A percentile compares a stretch with the other conserved stretches of the same genome.
phyloP scores from a whole-genome alignment of 2,888 invertebrate genomes.

The Lysandra bellargus region DNA sequence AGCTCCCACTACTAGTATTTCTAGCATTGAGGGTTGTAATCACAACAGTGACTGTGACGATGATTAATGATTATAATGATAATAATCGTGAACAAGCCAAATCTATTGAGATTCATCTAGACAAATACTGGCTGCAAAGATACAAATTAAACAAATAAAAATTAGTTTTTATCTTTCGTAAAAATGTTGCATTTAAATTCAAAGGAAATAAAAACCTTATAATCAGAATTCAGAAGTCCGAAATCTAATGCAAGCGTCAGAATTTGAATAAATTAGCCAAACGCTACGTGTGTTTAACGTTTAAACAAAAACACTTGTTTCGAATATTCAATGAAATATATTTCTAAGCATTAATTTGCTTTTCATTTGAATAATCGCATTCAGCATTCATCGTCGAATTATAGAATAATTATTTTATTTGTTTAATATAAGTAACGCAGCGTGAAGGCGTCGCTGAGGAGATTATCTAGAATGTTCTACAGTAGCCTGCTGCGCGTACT shows the following conservation, averaged over 20 bases:
- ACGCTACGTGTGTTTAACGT: background rate
- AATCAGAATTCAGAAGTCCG: background rate
- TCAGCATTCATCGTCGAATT: constrained; percentile 15
- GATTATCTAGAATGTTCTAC: constrained; percentile 1
- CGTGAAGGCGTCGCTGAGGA: background rate
- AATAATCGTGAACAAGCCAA: too few relatives aligned
- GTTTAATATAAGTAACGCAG: constrained; percentile 17
- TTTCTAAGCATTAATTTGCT: constrained; percentile 26
- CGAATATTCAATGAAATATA: constrained; percentile 7
- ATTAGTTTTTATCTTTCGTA: background rate
- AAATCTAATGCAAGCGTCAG: background rate
- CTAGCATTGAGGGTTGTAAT: background rate
- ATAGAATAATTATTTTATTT: constrained; percentile 22
- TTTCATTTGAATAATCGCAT: constrained; percentile 29
- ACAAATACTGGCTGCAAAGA: background rate
- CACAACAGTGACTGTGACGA: background rate
- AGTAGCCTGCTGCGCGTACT: background rate
- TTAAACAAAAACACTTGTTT: constrained; percentile 24
- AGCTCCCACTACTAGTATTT: background rate
- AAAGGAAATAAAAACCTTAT: background rate
- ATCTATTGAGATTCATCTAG: background rate
- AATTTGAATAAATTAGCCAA: background rate
- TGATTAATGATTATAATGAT: too few relatives aligned
- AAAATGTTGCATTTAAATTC: background rate
- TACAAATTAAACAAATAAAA: background rate